Base-by-base conservation (phyloP, 2,113 vertebrate genomes). In the Pycnonotus jocosus region DNA sequence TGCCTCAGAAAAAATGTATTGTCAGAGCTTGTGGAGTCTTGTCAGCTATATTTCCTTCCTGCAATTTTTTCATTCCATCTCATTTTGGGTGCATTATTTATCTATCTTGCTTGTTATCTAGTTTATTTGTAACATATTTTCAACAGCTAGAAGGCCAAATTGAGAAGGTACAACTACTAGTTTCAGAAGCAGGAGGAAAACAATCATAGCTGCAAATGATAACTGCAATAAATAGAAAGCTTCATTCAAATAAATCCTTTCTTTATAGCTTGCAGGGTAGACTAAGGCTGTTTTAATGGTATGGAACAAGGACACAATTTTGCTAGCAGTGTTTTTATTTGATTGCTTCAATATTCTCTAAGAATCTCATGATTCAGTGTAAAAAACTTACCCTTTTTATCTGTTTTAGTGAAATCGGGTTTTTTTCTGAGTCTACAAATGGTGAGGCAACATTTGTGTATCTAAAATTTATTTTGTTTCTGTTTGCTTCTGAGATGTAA, bases 201-300 rank as follows among this genome's bases (percentile, higher is more conserved):
- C 60, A 95, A 86, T 65, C 50, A 81, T 90, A 93, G 38, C 77
- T 89, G n/a, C 58, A 97, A 96, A 94, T 81, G 53, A 76, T 40
- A 12, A 9, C 35, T 92, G 33, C 79, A 94, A 94, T 76, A 97
- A 97, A 96, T 92, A 94, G 94, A 91, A 85, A 69, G 35, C 69
- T 74, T 96, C 25, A 92, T 90, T 93, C 37, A 60, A 80, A 37
- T 81, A 96, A 96, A 95, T 95, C 28, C n/a, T 85, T 95, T 35
- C 30, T 92, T 95, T 91, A 94, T 70, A 77, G 53, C 64, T 88
- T 95, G 48, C 33, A 88, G 64, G 79, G 33, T 86, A 95, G 95
- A 95, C 65, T 91, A 51, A 88, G 84, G 77, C 22, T 94, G 37
- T 69, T 93, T 95, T 93, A 94, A 93, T 80, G 10, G 19, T 40